Percentiles rank a stretch among this genome's conserved stretches.
phyloP scores from a whole-genome alignment of 1,140 invertebrate genomes.

The Pteromalus puparum region DNA sequence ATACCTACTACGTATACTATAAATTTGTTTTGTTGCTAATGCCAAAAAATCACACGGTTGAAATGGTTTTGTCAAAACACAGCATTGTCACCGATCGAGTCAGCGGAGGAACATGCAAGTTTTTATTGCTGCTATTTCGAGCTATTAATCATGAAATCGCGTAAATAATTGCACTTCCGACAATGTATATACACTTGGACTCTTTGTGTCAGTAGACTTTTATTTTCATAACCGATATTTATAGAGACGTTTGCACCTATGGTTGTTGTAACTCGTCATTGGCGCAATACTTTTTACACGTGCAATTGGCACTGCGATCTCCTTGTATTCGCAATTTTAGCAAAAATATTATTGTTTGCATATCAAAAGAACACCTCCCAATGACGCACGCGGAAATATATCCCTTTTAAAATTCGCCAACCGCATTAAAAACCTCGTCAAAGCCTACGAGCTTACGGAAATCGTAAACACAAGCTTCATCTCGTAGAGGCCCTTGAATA shows the following conservation, averaged over 20 bases:
- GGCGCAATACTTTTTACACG: neutral
- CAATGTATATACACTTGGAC: neutral
- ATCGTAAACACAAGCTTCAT: too few species aligned
- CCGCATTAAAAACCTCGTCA: too few species aligned
- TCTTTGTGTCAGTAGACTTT: neutral
- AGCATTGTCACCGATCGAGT: neutral
- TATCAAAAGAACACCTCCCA: too few species aligned
- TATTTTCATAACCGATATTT: neutral
- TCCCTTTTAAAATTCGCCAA: too few species aligned
- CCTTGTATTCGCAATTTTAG: too few species aligned
- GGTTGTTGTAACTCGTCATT: too few species aligned
- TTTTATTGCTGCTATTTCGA: neutral
- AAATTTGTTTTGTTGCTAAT: neutral
- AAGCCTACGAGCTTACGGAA: too few species aligned
- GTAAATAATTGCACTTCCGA: neutral
- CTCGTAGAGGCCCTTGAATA: neutral
- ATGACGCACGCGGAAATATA: too few species aligned
- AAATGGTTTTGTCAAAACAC: constrained; percentile 8
- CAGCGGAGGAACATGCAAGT: neutral
- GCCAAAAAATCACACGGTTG: constrained; percentile 39
- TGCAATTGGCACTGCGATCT: neutral
- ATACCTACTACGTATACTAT: too few species aligned
- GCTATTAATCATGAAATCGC: neutral
- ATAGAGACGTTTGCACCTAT: neutral
- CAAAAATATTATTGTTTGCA: too few species aligned